Evolutionary conservation across 2,888 invertebrate species (phyloP), one percentile per base, ranked within the genome.

Genomic region (Epistrophe grossulariae): DNA sequence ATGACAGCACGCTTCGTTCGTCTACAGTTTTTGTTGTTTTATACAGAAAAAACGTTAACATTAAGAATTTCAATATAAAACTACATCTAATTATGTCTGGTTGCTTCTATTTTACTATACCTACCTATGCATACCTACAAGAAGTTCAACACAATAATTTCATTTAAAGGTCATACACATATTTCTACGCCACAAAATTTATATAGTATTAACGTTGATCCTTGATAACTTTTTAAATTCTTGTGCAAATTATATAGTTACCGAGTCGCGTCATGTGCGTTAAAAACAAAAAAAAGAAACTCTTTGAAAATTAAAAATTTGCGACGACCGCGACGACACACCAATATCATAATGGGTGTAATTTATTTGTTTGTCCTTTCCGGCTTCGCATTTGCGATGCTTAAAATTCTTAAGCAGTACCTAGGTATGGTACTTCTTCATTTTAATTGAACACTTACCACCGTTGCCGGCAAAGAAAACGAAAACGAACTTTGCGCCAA

Each of bases 341-440:
- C 15, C 17, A 9, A 10, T 10, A 59, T 59, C 35, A 59, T 9
- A 35, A 59, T 35, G 17, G 17, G 59, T 59, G 43, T 59, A 52
- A 83, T 78, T 83, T 84, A 70, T 84, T 68, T 68, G 15, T 19
- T 62, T 74, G 74, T 79, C 84, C 84, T 84, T 84, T 84, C 84
- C 84, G 84, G 84, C 64, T 84, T 79, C 68, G 59, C 68, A 72
- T 70, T 24, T 50, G 11, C 10, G 50, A 40, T 71, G n/a, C 43
- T 82, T 66, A 57, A 82, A 52, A 77, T 66, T 43, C 70, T 24
- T 48, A 11, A 66, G 10, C 38, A 19, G 64, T 43, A n/a, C n/a
- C n/a, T n/a, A n/a, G n/a, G n/a, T n/a, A n/a, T n/a, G n/a, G n/a
- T 35, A 6, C 10, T 59, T 0, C n/a, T 15, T 64, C 9, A 72